Evolutionary conservation across 2,113 vertebrate genomes (phyloP), one percentile per base, ranked within the genome.

Genomic region (Crotophaga sulcirostris): DNA sequence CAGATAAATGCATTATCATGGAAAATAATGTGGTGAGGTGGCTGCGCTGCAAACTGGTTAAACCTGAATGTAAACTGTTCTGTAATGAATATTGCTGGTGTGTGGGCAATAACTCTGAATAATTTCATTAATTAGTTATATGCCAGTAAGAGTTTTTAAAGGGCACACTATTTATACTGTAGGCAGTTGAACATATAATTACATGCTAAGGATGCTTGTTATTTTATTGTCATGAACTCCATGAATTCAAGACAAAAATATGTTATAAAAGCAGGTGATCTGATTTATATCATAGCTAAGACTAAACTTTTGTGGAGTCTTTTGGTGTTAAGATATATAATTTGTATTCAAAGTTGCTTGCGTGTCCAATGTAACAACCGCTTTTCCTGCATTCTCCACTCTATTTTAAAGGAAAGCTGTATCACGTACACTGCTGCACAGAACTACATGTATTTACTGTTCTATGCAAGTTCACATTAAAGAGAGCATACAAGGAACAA

Each of bases 51-150:
- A 79, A 85, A 89, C 63, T 89, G 67, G 85, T 93, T 95, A 93
- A 93, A 93, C 74, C 16, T 78, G 86, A 90, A 90, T 64, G 28
- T 84, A 95, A 89, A 87, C 31, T 73, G 14, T 90, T 95, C 66
- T 77, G 38, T 79, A 86, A 73, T 1, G 1, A 96, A 89, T 82
- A 79, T n/a, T 90, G 70, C 29, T 85, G 55, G 49, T 72, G 87
- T 68, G 81, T 72, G 36, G 78, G 47, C 83, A 92, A 79, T 56
- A 93, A 55, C 36, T 8, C 38, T 73, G 38, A 93, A 92, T 95
- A 95, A 94, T 93, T 86, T 93, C 16, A 87, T 96, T 95, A 91
- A 77, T 94, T 93, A 91, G 36, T 69, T 92, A 45, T 78, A 81
- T 73, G 42, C 33, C 77, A 84, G 89, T 84, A 93, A 92, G 67